Evolutionary conservation across 2,888 invertebrate species (phyloP).

Genomic region (Harmothoe impar): DNA sequence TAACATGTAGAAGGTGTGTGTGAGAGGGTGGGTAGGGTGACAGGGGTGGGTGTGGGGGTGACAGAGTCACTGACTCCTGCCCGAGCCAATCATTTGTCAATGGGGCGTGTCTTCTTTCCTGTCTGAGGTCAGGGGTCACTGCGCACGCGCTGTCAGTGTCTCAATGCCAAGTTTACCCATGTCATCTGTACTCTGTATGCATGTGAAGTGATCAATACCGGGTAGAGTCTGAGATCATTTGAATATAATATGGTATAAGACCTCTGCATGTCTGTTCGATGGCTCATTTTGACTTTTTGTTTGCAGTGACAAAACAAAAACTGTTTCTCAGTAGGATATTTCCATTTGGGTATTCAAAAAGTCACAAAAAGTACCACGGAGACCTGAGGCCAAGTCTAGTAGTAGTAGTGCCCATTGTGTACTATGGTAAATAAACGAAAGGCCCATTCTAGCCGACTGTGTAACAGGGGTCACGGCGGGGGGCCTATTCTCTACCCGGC

Average conservation of each 20-base stretch:
- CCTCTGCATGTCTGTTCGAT: too few relatives aligned
- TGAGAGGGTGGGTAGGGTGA: background rate
- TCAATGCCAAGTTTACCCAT: background rate
- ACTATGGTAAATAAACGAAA: slow-evolving; percentile 32
- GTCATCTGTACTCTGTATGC: too few relatives aligned
- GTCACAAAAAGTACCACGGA: background rate
- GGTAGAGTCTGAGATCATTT: too few relatives aligned
- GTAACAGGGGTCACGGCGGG: background rate
- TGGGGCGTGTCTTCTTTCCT: background rate
- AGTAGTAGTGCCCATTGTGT: slow-evolving; percentile 8
- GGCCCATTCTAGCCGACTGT: background rate
- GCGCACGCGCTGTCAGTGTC: background rate
- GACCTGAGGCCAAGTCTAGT: background rate
- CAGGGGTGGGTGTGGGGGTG: background rate
- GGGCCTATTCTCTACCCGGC: slow-evolving; percentile 1
- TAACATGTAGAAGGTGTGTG: too few relatives aligned
- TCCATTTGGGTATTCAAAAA: too few relatives aligned
- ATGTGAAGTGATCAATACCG: too few relatives aligned
- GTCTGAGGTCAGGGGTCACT: background rate
- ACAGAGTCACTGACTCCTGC: background rate
- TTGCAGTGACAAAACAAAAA: too few relatives aligned
- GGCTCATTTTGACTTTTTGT: too few relatives aligned
- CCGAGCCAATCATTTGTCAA: background rate
- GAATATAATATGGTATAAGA: too few relatives aligned
- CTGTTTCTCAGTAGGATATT: too few relatives aligned